Percentiles rank a stretch among this genome's conserved stretches.
Conservation (phyloP, 2,888 invertebrate genomes). For the Tholera decimalis region DNA sequence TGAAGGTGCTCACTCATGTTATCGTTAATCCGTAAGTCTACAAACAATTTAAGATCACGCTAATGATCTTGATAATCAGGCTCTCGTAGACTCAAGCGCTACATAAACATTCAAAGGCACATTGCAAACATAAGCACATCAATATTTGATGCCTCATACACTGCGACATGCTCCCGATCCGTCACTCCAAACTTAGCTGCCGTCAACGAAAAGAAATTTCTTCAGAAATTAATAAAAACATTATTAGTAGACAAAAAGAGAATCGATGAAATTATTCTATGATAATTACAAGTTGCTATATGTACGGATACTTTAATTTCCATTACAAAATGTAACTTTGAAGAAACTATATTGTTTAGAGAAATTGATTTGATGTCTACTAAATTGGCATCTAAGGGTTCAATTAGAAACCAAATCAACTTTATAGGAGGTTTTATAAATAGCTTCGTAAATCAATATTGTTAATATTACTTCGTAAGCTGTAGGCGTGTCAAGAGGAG, state of each 20-base stretch:
- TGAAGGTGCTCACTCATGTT: neutral
- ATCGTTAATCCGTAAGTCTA: slow-evolving; percentile 20
- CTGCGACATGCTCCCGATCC: slow-evolving; percentile 75
- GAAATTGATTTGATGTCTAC: slow-evolving; percentile 47
- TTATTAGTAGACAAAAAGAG: slow-evolving; percentile 7
- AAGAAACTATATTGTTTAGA: slow-evolving; percentile 34
- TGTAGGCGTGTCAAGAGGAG: slow-evolving; percentile 21
- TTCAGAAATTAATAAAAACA: slow-evolving; percentile 40
- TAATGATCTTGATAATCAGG: slow-evolving; percentile 42
- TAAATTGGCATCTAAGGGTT: slow-evolving; percentile 18
- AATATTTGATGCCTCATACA: slow-evolving; percentile 72
- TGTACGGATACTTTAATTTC: neutral
- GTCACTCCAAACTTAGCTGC: slow-evolving; percentile 54
- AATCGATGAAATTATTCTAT: neutral
- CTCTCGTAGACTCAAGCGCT: slow-evolving; percentile 64
- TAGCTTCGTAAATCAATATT: slow-evolving; percentile 7
- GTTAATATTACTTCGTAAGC: slow-evolving; percentile 1
- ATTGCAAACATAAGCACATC: slow-evolving; percentile 77
- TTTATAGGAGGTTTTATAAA: slow-evolving; percentile 17
- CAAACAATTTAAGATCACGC: slow-evolving; percentile 41
- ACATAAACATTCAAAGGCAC: slow-evolving; percentile 78
- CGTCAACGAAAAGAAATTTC: slow-evolving; percentile 65
- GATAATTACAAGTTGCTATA: neutral
- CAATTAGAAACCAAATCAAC: slow-evolving; percentile 39
- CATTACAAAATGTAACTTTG: slow-evolving; percentile 11